A percentile compares a stretch with the other conserved stretches of the same genome.
phyloP scores from a whole-genome alignment of 92 coral and sea anemone genomes.

The Desmophyllum pertusum region DNA sequence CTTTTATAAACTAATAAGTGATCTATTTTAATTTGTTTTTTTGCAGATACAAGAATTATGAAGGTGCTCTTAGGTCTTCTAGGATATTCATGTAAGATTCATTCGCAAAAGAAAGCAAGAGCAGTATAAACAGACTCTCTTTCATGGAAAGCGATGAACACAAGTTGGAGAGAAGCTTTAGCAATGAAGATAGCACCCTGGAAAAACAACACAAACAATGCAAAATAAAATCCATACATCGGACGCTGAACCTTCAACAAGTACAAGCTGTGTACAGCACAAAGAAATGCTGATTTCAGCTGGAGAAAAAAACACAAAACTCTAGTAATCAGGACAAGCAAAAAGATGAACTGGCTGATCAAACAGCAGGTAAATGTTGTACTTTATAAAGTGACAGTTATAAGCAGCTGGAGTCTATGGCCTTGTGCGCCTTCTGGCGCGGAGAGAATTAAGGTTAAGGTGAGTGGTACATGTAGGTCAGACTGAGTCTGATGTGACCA shows the following conservation, averaged over 20 bases:
- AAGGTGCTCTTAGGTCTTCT: conserved; percentile 85
- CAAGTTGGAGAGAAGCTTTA: conserved; percentile 30
- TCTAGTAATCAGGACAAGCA: background rate
- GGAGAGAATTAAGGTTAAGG: too few relatives aligned
- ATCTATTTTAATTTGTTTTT: background rate
- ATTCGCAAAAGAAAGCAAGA: conserved; percentile 77
- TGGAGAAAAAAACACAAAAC: background rate
- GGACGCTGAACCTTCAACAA: background rate
- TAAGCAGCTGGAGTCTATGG: too few relatives aligned
- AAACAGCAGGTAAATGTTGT: background rate
- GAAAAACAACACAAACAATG: conserved; percentile 2
- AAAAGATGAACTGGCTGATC: background rate
- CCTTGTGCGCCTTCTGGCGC: too few relatives aligned
- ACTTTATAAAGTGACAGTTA: too few relatives aligned
- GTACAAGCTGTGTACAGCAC: background rate
- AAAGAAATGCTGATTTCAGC: background rate
- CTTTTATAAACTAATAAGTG: background rate
- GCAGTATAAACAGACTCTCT: conserved; percentile 56
- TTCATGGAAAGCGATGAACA: conserved; percentile 63
- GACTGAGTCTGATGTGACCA: too few relatives aligned
- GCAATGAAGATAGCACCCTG: conserved; percentile 13
- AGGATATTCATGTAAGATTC: conserved; percentile 87
- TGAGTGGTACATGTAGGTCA: too few relatives aligned
- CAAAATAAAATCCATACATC: background rate
- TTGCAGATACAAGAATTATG: conserved; percentile 80